phyloP scores from a whole-genome alignment of 2,113 vertebrate genomes.

The Panthera uncia region DNA sequence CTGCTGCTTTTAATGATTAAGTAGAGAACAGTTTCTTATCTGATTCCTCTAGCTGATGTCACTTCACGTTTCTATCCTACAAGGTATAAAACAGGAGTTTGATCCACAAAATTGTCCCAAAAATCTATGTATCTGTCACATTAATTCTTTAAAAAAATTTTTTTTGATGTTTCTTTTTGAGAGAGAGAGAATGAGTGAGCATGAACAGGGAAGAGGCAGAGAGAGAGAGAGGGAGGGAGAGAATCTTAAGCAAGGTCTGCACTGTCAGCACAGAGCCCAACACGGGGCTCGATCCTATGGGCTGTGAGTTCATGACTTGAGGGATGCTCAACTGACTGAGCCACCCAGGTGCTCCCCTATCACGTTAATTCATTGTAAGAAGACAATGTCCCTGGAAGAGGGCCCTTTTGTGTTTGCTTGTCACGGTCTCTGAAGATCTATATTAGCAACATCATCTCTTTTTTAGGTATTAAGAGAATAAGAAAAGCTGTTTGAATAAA shows the following conservation, averaged over 20 bases:
- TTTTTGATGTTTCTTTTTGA: too few species aligned
- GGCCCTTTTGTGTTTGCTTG: not conserved
- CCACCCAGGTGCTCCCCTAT: too few species aligned
- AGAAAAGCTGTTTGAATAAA: conserved; percentile 1
- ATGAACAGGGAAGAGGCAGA: too few species aligned
- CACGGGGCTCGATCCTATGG: too few species aligned
- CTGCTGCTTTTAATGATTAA: not conserved
- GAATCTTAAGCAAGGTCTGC: too few species aligned
- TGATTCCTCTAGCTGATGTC: not conserved
- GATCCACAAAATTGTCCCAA: not conserved
- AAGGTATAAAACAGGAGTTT: not conserved
- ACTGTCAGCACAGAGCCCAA: too few species aligned
- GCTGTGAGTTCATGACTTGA: too few species aligned
- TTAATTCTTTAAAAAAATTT: not conserved
- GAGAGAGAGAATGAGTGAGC: too few species aligned
- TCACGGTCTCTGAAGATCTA: not conserved
- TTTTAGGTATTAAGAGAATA: not conserved
- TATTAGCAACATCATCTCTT: not conserved
- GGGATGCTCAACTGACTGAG: too few species aligned
- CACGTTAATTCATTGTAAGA: not conserved
- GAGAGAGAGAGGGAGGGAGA: too few species aligned
- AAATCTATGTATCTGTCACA: not conserved
- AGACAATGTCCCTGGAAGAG: not conserved
- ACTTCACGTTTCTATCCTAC: not conserved
- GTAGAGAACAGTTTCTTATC: not conserved